A percentile compares a stretch with the other conserved stretches of the same genome.
Conservation (phyloP, 1,140 invertebrate species). For the Cydia amplana region DNA sequence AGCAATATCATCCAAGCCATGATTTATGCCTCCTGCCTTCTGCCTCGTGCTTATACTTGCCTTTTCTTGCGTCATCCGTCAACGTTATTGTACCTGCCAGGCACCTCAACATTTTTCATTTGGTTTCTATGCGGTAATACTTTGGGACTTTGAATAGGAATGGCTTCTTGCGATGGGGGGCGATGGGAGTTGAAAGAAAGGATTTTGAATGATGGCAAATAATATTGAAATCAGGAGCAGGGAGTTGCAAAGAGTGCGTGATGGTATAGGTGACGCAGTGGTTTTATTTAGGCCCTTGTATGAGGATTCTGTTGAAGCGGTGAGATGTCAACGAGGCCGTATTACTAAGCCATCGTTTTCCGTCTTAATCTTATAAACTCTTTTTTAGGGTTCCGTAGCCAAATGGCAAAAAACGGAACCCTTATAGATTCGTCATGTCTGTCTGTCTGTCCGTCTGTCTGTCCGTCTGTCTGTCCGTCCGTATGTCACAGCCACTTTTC, state of each 20-base stretch:
- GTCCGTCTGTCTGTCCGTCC: too few relatives aligned
- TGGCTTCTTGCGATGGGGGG: not conserved
- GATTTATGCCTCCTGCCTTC: conserved; percentile 15
- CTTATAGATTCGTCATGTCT: too few relatives aligned
- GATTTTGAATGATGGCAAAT: not conserved
- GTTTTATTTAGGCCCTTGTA: not conserved
- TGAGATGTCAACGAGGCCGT: too few relatives aligned
- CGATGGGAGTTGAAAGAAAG: not conserved
- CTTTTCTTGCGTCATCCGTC: conserved; percentile 9
- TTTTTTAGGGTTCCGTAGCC: too few relatives aligned
- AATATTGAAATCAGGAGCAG: not conserved
- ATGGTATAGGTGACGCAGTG: not conserved
- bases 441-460: too few relatives aligned
- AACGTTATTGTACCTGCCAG: conserved; percentile 15
- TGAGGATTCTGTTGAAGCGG: not conserved
- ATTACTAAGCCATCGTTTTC: too few relatives aligned
- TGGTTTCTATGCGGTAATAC: conserved; percentile 14
- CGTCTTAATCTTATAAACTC: too few relatives aligned
- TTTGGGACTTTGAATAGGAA: not conserved
- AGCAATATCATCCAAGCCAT: conserved; percentile 6
- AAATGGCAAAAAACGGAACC: too few relatives aligned
- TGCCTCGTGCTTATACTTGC: not conserved
- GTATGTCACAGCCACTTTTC: too few relatives aligned
- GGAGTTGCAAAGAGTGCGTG: not conserved
- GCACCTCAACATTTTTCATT: conserved; percentile 10